These are phyloP conservation scores for Drosophila nikananu DNA, from an alignment of 1,140 invertebrate genomes.

Conservation along the genomic window DNA sequence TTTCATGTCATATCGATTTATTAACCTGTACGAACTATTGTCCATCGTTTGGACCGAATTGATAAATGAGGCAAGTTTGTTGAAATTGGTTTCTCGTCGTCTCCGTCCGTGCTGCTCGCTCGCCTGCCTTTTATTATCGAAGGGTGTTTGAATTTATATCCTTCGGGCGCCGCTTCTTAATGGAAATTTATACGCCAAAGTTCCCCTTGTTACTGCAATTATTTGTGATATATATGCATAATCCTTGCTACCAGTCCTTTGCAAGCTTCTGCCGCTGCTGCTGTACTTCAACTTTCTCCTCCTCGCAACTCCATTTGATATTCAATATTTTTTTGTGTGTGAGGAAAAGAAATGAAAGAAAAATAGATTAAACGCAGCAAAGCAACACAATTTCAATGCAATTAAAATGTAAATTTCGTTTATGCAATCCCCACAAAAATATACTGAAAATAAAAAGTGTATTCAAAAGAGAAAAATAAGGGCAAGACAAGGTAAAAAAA, in stretches of 20 bases:
- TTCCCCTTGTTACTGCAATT: conserved; percentile 63
- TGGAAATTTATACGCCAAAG: conserved; percentile 77
- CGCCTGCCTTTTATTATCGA: conserved; percentile 45
- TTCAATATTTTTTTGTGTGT: conserved; percentile 70
- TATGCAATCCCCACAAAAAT: conserved; percentile 57
- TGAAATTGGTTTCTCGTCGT: conserved; percentile 65
- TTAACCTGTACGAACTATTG: conserved; percentile 84
- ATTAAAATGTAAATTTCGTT: conserved; percentile 82
- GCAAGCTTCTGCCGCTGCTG: background rate
- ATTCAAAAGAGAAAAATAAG: background rate
- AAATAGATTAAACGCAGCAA: conserved; percentile 73
- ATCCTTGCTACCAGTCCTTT: conserved; percentile 34
- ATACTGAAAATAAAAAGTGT: conserved; percentile 12
- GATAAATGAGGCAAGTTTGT: conserved; percentile 79
- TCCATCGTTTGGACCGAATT: conserved; percentile 51
- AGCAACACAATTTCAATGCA: conserved; percentile 74
- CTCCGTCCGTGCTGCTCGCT: background rate
- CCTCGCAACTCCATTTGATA: conserved; percentile 59
- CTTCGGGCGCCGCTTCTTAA: conserved; percentile 64
- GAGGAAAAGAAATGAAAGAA: conserved; percentile 30
- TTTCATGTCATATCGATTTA: conserved; percentile 81
- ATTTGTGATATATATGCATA: conserved; percentile 65
- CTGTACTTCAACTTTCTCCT: conserved; percentile 9
- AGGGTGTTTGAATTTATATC: conserved; percentile 78
- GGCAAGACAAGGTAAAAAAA: conserved; percentile 11